Evolutionary conservation across 2,797 vertebrate genomes (phyloP).

Genomic region (Pangasius djambal): DNA sequence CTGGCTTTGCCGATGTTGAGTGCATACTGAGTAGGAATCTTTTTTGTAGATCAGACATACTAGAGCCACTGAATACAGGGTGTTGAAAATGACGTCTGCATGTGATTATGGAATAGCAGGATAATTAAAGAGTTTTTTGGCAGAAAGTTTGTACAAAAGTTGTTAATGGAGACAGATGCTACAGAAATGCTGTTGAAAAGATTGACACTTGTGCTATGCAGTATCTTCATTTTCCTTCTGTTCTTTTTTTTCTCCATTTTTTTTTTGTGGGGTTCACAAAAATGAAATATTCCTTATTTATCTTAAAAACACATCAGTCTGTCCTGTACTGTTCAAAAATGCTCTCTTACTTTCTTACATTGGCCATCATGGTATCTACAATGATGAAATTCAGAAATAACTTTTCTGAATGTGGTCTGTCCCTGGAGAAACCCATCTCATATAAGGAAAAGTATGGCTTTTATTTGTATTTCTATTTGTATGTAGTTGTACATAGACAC

Average conservation of each 20-base stretch:
- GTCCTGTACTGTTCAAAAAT: neutral
- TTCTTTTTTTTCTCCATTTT: neutral
- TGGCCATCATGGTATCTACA: neutral
- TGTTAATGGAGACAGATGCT: slow-evolving; percentile 6
- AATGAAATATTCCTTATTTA: neutral
- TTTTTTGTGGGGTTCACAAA: neutral
- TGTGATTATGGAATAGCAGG: neutral
- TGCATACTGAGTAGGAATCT: neutral
- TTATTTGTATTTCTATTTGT: neutral
- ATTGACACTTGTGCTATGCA: neutral
- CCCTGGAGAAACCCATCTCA: neutral
- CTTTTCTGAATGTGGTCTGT: neutral
- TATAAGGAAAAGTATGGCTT: neutral
- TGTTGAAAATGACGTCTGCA: neutral
- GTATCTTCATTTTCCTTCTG: neutral
- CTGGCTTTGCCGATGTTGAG: neutral
- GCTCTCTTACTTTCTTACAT: neutral
- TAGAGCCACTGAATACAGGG: neutral
- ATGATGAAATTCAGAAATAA: neutral
- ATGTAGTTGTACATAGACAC: neutral
- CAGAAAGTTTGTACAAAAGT: neutral
- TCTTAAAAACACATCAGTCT: neutral
- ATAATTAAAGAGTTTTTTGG: neutral
- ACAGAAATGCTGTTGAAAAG: neutral
- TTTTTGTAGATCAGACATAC: neutral